Evolutionary conservation across 2,797 vertebrate genomes (phyloP), one percentile per base, ranked within the genome.

Genomic region (Alosa sapidissima): DNA sequence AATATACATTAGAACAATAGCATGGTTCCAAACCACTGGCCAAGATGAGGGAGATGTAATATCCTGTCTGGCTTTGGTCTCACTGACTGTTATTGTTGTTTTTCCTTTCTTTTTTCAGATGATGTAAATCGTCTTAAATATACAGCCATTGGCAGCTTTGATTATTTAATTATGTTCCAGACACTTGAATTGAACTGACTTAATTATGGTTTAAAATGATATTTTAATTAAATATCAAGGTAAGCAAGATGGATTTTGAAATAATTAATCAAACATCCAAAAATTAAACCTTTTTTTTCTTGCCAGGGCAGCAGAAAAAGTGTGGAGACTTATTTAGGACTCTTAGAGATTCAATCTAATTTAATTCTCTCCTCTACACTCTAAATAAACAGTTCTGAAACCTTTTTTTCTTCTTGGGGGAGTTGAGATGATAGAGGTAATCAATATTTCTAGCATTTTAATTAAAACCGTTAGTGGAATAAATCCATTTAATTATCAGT

Each of bases 401-500:
- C 95, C 95, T 96, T 96, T 96, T 68, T 96, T 96, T 97, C 96
- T 96, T 97, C 96, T 95, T 95, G 95, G 96, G 96, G 95, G 96
- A 96, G 96, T 96, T 95, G 96, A 96, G 96, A 97, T 97, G 96
- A 98, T 97, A 95, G 96, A 96, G 96, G 96, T 97, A 97, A 98
- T 98, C 97, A 97, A 99, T 99, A 98, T 97, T 97, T 98, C 96
- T 96, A 97, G 97, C 96, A 97, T 98, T 99, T 97, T 99, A 98
- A 99, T 99, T 98, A 99, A 98, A 98, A 97, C 96, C 96, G 97
- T 97, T 97, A 97, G 94, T 96, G 96, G 97, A 99, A 98, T 98
- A 99, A 98, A 98, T 98, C 97, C 97, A 98, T 98, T 97, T 98
- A 98, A 98, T 99, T 98, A 99, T 98, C 97, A 97, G 97, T 98